phyloP scores from a whole-genome alignment of 2,797 vertebrate genomes.

The Macropodus opercularis region DNA sequence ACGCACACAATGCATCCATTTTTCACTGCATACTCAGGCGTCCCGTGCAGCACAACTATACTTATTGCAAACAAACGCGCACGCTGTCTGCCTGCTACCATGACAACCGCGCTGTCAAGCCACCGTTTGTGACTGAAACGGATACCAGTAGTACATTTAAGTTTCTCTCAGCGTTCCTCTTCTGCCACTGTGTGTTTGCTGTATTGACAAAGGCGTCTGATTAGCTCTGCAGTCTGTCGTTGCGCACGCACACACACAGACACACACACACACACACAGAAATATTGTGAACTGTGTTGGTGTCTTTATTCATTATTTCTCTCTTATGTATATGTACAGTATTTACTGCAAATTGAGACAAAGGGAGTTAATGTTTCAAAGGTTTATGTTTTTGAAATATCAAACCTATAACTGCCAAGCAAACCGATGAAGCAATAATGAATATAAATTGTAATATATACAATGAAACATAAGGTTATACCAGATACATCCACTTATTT shows the following conservation, averaged over 20 bases:
- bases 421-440: too few species aligned
- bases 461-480: too few species aligned
- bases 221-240: conserved; percentile 46
- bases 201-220: conserved; percentile 50
- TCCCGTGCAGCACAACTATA: conserved; percentile 7
- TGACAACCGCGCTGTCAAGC: conserved; percentile 47
- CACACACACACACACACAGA: background rate
- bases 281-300: background rate
- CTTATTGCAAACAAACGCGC: background rate
- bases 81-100: conserved; percentile 46
- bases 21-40: conserved; percentile 11
- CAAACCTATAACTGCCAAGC: too few species aligned
- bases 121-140: conserved; percentile 32
- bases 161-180: conserved; percentile 42
- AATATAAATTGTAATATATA: too few species aligned
- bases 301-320: conserved; percentile 27
- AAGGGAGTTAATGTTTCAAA: background rate
- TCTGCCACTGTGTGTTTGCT: conserved; percentile 36
- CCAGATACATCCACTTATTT: too few species aligned
- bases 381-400: too few species aligned
- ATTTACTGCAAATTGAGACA: conserved; percentile 5
- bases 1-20: conserved; percentile 11
- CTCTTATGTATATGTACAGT: too few species aligned
- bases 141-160: conserved; percentile 43
- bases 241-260: conserved; percentile 29